Evolutionary conservation across 2,113 vertebrate genomes (phyloP).

Genomic region (Pungitius pungitius): DNA sequence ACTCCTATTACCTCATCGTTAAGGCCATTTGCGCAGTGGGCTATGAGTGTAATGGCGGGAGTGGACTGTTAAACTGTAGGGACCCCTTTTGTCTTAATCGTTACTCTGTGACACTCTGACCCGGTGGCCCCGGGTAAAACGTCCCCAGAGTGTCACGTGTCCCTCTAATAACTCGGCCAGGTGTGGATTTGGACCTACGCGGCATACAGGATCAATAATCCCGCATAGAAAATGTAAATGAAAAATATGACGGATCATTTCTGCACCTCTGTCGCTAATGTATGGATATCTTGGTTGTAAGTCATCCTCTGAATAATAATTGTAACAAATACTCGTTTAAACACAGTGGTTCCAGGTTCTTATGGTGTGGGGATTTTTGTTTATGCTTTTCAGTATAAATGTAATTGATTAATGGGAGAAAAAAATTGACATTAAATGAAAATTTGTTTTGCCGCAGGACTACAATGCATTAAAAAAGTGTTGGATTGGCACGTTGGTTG

Average conservation of each 20-base stretch:
- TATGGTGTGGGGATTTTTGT: neutral
- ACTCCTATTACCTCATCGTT: conserved; percentile 78
- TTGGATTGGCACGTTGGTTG: conserved; percentile 7
- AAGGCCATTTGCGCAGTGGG: conserved; percentile 72
- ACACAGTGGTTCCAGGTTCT: neutral
- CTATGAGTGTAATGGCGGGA: conserved; percentile 74
- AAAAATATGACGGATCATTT: conserved; percentile 24
- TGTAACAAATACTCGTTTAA: neutral
- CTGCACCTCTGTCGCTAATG: neutral
- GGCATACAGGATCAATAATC: conserved; percentile 57
- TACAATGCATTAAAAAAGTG: neutral
- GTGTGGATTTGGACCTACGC: conserved; percentile 46
- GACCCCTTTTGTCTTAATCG: conserved; percentile 80
- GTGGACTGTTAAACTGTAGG: conserved; percentile 74
- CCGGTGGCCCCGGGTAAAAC: conserved; percentile 66
- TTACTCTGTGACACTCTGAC: conserved; percentile 71
- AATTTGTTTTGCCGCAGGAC: neutral
- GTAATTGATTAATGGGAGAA: neutral
- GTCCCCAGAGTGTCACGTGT: conserved; percentile 65
- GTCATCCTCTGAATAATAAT: neutral
- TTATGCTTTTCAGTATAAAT: neutral
- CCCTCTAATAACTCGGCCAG: conserved; percentile 60
- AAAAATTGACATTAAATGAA: neutral
- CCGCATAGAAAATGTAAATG: conserved; percentile 32
- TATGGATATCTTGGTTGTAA: conserved; percentile 1